These are phyloP conservation scores for Cyrtorhinus lividipennis DNA, from an alignment of 1,140 invertebrate genomes.

Conservation along the genomic window DNA sequence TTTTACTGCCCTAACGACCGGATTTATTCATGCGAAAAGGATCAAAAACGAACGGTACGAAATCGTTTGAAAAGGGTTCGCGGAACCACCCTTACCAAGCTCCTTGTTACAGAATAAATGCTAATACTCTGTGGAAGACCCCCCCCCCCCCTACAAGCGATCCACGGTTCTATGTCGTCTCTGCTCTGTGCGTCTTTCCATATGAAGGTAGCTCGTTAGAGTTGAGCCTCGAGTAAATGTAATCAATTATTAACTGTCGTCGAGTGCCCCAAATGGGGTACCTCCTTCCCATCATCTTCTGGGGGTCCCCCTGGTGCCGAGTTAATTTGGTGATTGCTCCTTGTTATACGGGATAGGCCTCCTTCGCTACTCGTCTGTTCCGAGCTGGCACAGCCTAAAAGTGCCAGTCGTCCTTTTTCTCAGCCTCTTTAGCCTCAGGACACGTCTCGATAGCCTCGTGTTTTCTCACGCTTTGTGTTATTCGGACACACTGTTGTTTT, in stretches of 20 bases:
- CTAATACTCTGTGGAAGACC: not conserved
- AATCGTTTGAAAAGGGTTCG: not conserved
- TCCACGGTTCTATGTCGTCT: too few species aligned
- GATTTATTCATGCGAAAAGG: not conserved
- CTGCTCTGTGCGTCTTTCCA: not conserved
- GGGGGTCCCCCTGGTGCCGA: not conserved
- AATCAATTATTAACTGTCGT: slow-evolving; percentile 10
- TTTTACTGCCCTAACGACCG: not conserved
- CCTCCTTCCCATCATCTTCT: not conserved
- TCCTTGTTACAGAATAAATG: slow-evolving; percentile 8
- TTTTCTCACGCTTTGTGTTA: not conserved
- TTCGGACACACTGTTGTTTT: not conserved
- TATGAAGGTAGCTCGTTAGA: slow-evolving; percentile 8
- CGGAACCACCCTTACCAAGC: not conserved
- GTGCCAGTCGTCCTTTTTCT: not conserved
- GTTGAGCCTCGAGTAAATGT: not conserved
- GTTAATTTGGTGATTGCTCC: slow-evolving; percentile 7
- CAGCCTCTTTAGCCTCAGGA: not conserved
- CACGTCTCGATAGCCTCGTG: not conserved
- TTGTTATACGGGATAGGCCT: not conserved
- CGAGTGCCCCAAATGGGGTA: not conserved
- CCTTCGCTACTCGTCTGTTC: too few species aligned
- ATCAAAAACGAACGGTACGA: not conserved
- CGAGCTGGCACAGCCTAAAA: too few species aligned
- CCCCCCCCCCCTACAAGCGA: too few species aligned